phyloP scores from a whole-genome alignment of 2,797 vertebrate genomes.

The Gambusia yucatana region DNA sequence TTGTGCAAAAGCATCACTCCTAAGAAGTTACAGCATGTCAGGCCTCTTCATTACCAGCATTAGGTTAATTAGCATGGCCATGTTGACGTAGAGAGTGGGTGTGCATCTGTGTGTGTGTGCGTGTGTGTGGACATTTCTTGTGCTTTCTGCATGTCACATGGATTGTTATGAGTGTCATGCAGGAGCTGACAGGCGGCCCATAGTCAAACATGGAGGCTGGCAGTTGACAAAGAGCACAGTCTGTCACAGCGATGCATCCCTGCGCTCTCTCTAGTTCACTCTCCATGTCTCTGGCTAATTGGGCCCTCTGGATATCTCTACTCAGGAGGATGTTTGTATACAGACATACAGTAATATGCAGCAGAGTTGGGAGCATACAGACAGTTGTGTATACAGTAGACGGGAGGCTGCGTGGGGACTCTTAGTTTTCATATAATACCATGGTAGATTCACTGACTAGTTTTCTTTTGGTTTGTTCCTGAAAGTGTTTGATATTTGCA shows the following conservation, averaged over 20 bases:
- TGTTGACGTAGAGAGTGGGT: constrained; percentile 26
- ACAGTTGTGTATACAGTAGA: constrained; percentile 47
- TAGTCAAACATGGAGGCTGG: constrained; percentile 68
- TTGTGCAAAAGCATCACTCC: constrained; percentile 51
- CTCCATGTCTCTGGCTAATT: constrained; percentile 65
- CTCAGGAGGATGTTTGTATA: constrained; percentile 70
- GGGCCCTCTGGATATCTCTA: constrained; percentile 73
- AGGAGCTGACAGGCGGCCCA: constrained; percentile 60
- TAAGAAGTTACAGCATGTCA: constrained; percentile 48
- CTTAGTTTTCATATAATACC: constrained; percentile 18
- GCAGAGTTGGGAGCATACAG: constrained; percentile 21
- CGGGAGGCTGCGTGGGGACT: constrained; percentile 35
- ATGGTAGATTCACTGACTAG: neutral
- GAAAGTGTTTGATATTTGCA: neutral
- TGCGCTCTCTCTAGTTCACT: constrained; percentile 30
- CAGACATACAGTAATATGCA: constrained; percentile 41
- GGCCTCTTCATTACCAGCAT: constrained; percentile 63
- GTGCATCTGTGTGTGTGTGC: constrained; percentile 10
- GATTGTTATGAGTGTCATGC: constrained; percentile 60
- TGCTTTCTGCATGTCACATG: constrained; percentile 44
- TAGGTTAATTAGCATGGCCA: constrained; percentile 67
- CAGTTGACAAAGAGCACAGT: constrained; percentile 69
- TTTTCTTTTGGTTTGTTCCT: neutral
- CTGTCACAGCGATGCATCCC: constrained; percentile 50
- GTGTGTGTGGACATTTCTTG: constrained; percentile 7